Conservation (phyloP, 2,113 vertebrate genomes). For the Tonatia bakeri region DNA sequence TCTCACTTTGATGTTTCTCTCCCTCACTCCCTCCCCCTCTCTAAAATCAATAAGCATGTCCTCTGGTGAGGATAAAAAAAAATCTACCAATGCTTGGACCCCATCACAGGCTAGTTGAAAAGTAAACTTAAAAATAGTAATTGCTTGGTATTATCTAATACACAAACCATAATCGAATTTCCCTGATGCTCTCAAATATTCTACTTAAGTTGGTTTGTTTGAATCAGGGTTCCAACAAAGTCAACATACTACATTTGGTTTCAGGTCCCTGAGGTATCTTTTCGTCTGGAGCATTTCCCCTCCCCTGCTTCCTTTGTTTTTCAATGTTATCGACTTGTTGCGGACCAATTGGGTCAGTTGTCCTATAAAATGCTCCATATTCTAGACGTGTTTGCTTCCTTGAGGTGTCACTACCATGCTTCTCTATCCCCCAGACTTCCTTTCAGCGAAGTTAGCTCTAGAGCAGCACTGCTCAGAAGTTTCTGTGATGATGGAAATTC, state of each 20-base stretch:
- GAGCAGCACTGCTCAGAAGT: not conserved
- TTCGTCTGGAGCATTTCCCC: not conserved
- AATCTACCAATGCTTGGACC: not conserved
- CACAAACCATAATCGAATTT: not conserved
- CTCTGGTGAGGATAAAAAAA: not conserved
- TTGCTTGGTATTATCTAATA: not conserved
- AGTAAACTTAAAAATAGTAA: not conserved
- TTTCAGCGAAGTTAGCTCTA: not conserved
- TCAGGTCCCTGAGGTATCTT: not conserved
- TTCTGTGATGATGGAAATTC: not conserved
- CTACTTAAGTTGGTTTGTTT: not conserved
- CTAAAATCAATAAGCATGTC: too few species aligned
- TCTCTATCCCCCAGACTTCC: not conserved
- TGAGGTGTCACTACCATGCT: not conserved
- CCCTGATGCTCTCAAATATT: not conserved
- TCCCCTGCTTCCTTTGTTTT: not conserved
- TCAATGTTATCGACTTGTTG: not conserved
- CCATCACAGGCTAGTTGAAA: not conserved
- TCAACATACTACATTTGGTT: not conserved
- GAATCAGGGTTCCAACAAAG: not conserved
- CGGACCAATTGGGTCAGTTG: not conserved
- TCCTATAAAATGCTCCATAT: not conserved
- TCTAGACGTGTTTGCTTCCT: not conserved
- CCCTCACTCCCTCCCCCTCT: too few species aligned
- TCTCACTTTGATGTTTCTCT: too few species aligned